phyloP scores from a whole-genome alignment of 2,113 vertebrate genomes.

The Daboia siamensis region DNA sequence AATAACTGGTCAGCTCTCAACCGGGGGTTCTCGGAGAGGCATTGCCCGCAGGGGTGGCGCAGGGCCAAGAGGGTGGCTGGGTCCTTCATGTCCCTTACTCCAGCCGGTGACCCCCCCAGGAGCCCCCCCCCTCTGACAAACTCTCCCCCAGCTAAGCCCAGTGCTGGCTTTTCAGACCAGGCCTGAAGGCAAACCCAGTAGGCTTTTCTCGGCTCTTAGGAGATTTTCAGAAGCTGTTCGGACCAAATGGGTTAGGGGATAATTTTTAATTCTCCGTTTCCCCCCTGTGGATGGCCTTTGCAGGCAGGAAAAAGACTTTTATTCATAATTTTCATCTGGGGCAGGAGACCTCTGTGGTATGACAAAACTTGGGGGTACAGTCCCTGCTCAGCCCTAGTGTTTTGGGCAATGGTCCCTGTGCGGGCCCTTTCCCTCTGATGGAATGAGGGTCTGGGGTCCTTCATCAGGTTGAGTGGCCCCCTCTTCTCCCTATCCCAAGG shows the following conservation, averaged over 20 bases:
- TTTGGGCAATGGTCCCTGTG: neutral
- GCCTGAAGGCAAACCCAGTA: neutral
- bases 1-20: constrained; percentile 7
- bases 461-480: neutral
- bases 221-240: neutral
- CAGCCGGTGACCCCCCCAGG: neutral
- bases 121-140: neutral
- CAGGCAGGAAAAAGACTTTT: neutral
- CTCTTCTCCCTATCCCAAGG: neutral
- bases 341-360: neutral
- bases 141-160: too few relatives aligned
- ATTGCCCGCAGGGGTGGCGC: neutral
- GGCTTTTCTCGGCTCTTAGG: too few relatives aligned
- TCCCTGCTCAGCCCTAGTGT: neutral
- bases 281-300: neutral
- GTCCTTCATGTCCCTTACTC: neutral
- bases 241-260: neutral
- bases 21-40: neutral
- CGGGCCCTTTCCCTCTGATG: neutral
- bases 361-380: neutral
- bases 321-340: neutral
- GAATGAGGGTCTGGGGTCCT: neutral
- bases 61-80: neutral
- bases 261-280: neutral
- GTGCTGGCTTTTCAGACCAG: too few relatives aligned